Evolutionary conservation across 2,113 vertebrate genomes (phyloP), one percentile per base, ranked within the genome.

Genomic region (Laterallus jamaicensis): DNA sequence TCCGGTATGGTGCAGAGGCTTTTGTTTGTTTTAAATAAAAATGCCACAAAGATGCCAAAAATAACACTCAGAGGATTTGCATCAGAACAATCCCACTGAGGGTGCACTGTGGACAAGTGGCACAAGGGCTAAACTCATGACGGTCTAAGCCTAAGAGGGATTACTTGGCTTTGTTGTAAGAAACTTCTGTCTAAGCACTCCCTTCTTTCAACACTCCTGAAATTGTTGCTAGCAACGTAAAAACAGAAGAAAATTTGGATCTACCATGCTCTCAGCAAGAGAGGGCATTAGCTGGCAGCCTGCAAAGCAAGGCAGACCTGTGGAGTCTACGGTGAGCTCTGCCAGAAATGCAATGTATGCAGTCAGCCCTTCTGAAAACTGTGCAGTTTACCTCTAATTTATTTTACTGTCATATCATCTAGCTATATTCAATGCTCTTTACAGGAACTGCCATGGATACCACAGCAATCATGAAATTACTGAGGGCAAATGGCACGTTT

Each of bases 201-300:
- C 92, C 75, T 69, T 40, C 67, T 94, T 89, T 81, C 75, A 86
- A 5, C 10, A 2, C 50, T 75, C 40, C 40, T 82, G 55, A 88
- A 95, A 87, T 50, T 83, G 92, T 82, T 95, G 87, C 71, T 96
- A 96, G 90, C 90, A 90, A 94, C 10, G 79, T 29, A 42, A 83
- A 88, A 92, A 56, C 59, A 91, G 74, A 87, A 70, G 68, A 86
- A 86, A 93, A 70, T 50, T 58, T 69, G 86, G 22, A 81, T 60
- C 49, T 73, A 86, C 69, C 31, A 20, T 5, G 19, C 17, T 78
- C 69, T 68, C 54, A 78, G 86, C 64, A 67, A 79, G 77, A 81
- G 37, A n/a, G 13, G 39, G 83, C 90, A 90, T 71, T 90, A 81
- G 69, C 62, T 83, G 54, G 60, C 80, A 86, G 70, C 6, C 66